Conservation (phyloP, 2,797 vertebrate genomes). For the Muraenolepis orangiensis region DNA sequence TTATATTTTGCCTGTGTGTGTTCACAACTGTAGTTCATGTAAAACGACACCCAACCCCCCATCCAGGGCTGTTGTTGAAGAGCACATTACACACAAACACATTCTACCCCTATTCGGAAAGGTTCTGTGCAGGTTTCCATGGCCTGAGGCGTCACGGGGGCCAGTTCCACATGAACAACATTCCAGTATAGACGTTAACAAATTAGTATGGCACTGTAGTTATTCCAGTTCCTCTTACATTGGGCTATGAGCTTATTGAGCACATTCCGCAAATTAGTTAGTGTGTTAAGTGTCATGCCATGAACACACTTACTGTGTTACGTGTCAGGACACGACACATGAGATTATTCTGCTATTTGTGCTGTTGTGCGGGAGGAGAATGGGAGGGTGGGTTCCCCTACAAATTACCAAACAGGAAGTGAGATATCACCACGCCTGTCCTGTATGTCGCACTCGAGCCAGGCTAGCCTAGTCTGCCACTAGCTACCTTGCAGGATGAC, state of each 20-base stretch:
- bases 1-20: background rate
- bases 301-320: too few species aligned
- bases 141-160: slow-evolving; percentile 36
- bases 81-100: slow-evolving; percentile 48
- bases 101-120: slow-evolving; percentile 35
- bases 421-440: slow-evolving; percentile 58
- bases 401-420: slow-evolving; percentile 55
- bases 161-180: slow-evolving; percentile 38
- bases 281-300: too few species aligned
- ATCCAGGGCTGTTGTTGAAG: background rate
- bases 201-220: slow-evolving; percentile 33
- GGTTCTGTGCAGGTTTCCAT: slow-evolving; percentile 60
- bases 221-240: slow-evolving; percentile 44
- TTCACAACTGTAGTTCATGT: background rate
- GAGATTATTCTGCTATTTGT: background rate
- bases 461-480: slow-evolving; percentile 22
- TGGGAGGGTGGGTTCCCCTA: slow-evolving; percentile 22
- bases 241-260: slow-evolving; percentile 20
- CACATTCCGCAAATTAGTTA: too few species aligned
- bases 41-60: background rate
- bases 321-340: slow-evolving; percentile 13
- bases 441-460: slow-evolving; percentile 37
- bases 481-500: slow-evolving; percentile 44
- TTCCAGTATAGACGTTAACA: slow-evolving; percentile 39
- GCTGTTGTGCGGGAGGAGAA: slow-evolving; percentile 12